Conservation (phyloP, 2,113 vertebrate genomes). For the Melanotaenia duboulayi region DNA sequence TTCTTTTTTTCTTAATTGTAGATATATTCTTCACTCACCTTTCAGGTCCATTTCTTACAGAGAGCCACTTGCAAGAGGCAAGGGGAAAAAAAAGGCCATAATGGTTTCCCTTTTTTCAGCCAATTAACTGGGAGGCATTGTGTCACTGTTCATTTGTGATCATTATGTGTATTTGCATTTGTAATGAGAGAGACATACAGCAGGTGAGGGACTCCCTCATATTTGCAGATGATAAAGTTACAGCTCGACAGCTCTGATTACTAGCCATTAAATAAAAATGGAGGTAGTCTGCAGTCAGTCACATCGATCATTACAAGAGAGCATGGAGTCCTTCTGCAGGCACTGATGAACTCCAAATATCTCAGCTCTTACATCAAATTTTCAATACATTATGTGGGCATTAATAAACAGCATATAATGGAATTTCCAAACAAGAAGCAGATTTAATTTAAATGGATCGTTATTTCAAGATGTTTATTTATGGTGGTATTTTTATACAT, state of each 20-base stretch:
- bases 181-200: slow-evolving; percentile 62
- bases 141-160: slow-evolving; percentile 68
- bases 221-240: slow-evolving; percentile 67
- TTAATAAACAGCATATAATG: background rate
- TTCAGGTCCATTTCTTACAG: background rate
- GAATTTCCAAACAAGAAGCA: slow-evolving; percentile 17
- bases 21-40: background rate
- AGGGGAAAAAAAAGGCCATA: slow-evolving; percentile 9
- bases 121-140: slow-evolving; percentile 59
- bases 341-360: background rate
- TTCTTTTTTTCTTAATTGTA: background rate
- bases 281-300: slow-evolving; percentile 44
- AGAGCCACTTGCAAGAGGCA: background rate
- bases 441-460: background rate
- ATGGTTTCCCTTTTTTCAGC: slow-evolving; percentile 41
- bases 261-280: slow-evolving; percentile 66
- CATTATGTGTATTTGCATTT: slow-evolving; percentile 70
- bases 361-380: slow-evolving; percentile 4
- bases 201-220: slow-evolving; percentile 67
- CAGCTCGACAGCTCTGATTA: slow-evolving; percentile 66
- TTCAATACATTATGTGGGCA: background rate
- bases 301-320: slow-evolving; percentile 52
- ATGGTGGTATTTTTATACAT: background rate
- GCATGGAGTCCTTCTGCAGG: slow-evolving; percentile 8
- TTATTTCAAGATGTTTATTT: slow-evolving; percentile 8